Conservation (phyloP, 2,797 vertebrate species). For the Enteromius afrohamiltoni region DNA sequence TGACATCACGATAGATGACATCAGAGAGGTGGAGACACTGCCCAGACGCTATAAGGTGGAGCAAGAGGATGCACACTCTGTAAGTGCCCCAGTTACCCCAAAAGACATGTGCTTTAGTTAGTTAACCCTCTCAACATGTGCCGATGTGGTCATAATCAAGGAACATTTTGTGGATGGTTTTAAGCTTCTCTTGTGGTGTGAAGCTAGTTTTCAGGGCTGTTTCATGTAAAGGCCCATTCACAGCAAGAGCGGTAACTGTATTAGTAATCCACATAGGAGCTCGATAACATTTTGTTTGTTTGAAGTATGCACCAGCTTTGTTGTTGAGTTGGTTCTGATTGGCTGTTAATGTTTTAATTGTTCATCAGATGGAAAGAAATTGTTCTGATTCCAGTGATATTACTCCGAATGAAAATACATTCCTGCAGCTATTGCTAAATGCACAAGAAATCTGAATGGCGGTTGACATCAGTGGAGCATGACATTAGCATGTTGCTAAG, state of each 20-base stretch:
- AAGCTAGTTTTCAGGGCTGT: no score
- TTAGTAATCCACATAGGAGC: background rate
- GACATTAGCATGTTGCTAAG: no score
- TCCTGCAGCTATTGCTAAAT: no score
- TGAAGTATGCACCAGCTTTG: background rate
- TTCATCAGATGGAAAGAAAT: background rate
- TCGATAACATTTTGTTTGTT: background rate
- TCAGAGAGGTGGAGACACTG: slow-evolving; percentile 94
- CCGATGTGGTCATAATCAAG: no score
- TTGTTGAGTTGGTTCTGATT: background rate
- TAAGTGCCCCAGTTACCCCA: slow-evolving; percentile 72
- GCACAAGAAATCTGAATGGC: no score
- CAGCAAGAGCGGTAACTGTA: background rate
- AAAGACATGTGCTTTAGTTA: background rate
- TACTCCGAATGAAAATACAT: no score
- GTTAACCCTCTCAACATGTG: background rate
- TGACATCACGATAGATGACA: slow-evolving; percentile 94
- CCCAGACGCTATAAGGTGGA: slow-evolving; percentile 89
- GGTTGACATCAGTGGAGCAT: no score
- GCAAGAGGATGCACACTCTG: slow-evolving; percentile 74
- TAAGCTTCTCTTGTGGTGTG: no score
- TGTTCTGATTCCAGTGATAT: no score
- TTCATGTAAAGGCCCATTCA: background rate
- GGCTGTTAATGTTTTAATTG: background rate
- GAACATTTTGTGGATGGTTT: background rate